These are phyloP conservation scores for Syngnathus acus DNA, from an alignment of 2,797 vertebrate genomes.

Conservation along the genomic window DNA sequence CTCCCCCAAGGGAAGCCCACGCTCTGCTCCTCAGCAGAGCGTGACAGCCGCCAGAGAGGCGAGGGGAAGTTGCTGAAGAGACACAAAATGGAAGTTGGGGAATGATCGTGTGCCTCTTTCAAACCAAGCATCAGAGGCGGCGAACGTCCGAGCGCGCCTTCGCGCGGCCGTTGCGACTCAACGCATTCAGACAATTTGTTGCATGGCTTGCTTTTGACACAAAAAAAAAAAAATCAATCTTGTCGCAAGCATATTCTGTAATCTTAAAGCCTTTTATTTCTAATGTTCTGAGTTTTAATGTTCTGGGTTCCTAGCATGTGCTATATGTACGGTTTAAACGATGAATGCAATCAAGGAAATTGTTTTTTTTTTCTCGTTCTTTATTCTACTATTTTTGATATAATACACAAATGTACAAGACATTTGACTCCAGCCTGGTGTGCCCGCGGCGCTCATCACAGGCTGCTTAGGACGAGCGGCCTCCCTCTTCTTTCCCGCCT, in stretches of 20 bases:
- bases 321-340: background rate
- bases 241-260: background rate
- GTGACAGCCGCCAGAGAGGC: slow-evolving; percentile 17
- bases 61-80: slow-evolving; percentile 2
- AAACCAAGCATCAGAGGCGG: background rate
- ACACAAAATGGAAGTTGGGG: slow-evolving; percentile 25
- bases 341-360: background rate
- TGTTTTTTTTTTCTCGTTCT: no score
- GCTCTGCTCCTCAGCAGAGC: slow-evolving; percentile 6
- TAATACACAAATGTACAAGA: background rate
- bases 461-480: slow-evolving; percentile 36
- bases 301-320: background rate
- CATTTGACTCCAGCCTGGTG: slow-evolving; percentile 4
- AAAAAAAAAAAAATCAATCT: no score
- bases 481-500: slow-evolving; percentile 30
- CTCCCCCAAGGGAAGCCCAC: slow-evolving; percentile 30
- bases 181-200: no score
- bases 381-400: no score
- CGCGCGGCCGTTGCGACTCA: no score
- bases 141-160: background rate
- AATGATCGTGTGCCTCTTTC: background rate
- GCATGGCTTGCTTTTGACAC: background rate
- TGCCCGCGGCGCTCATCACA: slow-evolving; percentile 34
- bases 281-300: background rate
- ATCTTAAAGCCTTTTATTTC: background rate